Evolutionary conservation across 1,140 invertebrate genomes (phyloP), one percentile per base, ranked within the genome.

Genomic region (Drosophila bifasciata): DNA sequence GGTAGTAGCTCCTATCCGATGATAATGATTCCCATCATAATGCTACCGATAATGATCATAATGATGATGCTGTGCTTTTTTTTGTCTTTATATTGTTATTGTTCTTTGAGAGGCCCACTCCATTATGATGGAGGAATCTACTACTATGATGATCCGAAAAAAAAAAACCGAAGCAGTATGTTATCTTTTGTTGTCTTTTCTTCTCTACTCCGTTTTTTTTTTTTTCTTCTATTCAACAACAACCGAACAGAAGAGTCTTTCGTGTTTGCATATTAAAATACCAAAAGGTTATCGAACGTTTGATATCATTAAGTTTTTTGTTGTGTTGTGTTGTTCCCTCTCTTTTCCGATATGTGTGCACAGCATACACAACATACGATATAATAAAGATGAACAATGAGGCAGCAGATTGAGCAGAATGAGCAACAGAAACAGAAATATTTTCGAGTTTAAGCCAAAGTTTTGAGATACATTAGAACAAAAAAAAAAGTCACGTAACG

Each of bases 241-340:
- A 36, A 36, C 32, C 4, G 11, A 36, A 36, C 32, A 36, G 32
- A 25, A 25, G 23, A 13, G 11, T 58, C 63, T 41, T 49, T 73
- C 19, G 43, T 67, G 83, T 88, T 88, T 88, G 83, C 78, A 89
- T 88, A 88, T 89, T 88, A 79, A 88, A 81, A 86, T 76, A 85
- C 74, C 67, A 21, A 67, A 79, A 88, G 86, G 86, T 89, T 89
- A 89, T 89, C 86, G 86, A 89, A 89, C 86, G 86, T 90, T 89
- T 89, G 86, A 89, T 89, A 86, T 89, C 81, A 89, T 89, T 86
- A 89, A 57, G 70, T 79, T 81, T 89, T 56, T 77, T 74, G 3
- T 77, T 74, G 3, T 21, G 19, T 4, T 21, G 19, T 28, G 52
- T 88, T 70, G 32, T 36, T 73, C 28, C 46, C 25, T 46, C 5